phyloP scores from a whole-genome alignment of 2,888 invertebrate species.

The Oligia fasciuncula region DNA sequence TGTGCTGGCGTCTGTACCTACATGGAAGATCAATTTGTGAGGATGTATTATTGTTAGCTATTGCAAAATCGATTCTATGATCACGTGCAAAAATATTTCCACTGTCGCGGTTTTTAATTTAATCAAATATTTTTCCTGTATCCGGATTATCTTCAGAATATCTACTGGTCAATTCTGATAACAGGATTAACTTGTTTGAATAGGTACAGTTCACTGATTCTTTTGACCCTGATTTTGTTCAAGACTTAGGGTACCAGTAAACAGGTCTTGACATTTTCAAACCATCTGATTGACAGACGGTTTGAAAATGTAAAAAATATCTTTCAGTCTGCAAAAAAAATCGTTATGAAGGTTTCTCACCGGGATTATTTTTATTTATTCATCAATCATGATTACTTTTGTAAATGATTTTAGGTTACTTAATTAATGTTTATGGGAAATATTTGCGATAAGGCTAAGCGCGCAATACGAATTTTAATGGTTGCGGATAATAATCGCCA shows the following conservation, averaged over 20 bases:
- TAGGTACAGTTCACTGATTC: slow-evolving; percentile 5
- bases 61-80: background rate
- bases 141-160: background rate
- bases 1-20: background rate
- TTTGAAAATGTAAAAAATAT: too few relatives aligned
- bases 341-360: too few relatives aligned
- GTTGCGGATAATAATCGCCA: too few relatives aligned
- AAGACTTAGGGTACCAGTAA: background rate
- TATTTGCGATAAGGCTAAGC: background rate
- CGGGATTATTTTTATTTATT: too few relatives aligned
- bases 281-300: too few relatives aligned
- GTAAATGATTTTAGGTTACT: too few relatives aligned
- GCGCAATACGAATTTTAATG: too few relatives aligned
- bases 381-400: too few relatives aligned
- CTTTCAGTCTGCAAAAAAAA: too few relatives aligned
- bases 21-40: background rate
- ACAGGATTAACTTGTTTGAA: slow-evolving; percentile 29
- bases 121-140: slow-evolving; percentile 29
- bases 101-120: background rate
- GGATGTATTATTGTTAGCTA: background rate
- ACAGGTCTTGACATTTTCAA: background rate
- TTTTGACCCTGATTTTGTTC: background rate
- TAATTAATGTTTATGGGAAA: background rate
- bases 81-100: background rate
- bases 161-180: slow-evolving; percentile 5